phyloP scores from a whole-genome alignment of 2,797 vertebrate genomes.

The Pelobates cultripes region DNA sequence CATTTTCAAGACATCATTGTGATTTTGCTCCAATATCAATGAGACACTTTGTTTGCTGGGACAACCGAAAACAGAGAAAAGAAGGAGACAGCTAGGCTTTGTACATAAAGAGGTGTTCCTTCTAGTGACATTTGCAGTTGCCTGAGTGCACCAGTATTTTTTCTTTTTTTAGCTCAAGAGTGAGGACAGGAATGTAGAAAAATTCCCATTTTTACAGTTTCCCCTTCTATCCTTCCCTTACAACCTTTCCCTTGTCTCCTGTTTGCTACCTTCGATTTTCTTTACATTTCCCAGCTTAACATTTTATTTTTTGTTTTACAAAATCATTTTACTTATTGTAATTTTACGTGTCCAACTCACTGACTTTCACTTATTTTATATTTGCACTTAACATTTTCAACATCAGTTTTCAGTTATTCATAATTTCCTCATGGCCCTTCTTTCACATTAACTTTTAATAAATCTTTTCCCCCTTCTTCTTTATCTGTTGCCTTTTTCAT shows the following conservation, averaged over 20 bases:
- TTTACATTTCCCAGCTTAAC: neutral
- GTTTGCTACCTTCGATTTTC: neutral
- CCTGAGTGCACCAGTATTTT: neutral
- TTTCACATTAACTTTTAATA: conserved; percentile 13
- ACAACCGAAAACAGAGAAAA: neutral
- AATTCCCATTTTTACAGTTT: neutral
- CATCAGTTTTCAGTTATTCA: neutral
- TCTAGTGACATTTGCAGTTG: neutral
- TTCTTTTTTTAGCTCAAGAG: neutral
- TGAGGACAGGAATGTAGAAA: conserved; percentile 41
- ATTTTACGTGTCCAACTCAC: neutral
- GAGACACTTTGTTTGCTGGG: conserved; percentile 7
- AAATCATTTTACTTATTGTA: neutral
- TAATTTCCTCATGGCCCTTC: conserved; percentile 6
- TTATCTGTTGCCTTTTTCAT: conserved; percentile 8
- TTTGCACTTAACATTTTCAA: neutral
- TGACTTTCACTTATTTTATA: neutral
- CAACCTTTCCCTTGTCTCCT: conserved; percentile 10
- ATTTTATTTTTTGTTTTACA: neutral
- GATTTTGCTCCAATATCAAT: conserved; percentile 17
- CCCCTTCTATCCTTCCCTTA: conserved; percentile 31
- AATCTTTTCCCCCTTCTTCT: neutral
- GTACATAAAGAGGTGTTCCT: neutral
- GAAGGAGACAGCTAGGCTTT: neutral
- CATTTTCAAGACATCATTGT: conserved; percentile 18